Evolutionary conservation across 2,113 vertebrate genomes (phyloP).

Genomic region (Eleginops maclovinus): DNA sequence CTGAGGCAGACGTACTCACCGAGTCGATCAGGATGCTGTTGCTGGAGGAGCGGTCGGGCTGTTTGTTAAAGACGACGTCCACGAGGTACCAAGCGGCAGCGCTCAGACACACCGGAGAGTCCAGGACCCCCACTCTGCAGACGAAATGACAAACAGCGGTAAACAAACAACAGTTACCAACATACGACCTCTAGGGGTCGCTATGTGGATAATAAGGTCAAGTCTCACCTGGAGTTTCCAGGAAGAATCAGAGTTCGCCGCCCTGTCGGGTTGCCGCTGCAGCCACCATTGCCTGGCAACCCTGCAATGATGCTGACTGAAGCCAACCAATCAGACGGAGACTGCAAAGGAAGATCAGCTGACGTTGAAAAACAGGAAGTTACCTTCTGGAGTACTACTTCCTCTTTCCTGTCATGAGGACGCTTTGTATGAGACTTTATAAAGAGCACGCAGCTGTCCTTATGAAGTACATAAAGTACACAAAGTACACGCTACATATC

Average conservation of each 20-base stretch:
- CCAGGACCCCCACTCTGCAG: conserved; percentile 82
- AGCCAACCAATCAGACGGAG: conserved; percentile 86
- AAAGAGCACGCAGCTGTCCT: not conserved
- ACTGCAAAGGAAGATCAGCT: conserved; percentile 69
- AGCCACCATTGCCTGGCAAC: conserved; percentile 60
- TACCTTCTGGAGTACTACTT: not conserved
- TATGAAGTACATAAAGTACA: too few relatives aligned
- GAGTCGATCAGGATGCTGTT: conserved; percentile 89
- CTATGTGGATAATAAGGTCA: not conserved
- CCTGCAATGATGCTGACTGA: conserved; percentile 72
- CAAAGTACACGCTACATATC: too few relatives aligned
- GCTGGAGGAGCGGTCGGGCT: conserved; percentile 50
- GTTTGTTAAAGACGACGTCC: conserved; percentile 86
- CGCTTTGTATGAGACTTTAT: not conserved
- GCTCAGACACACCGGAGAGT: conserved; percentile 84
- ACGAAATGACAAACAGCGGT: not conserved
- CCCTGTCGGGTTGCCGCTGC: conserved; percentile 69
- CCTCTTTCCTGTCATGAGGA: not conserved
- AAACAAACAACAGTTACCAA: not conserved
- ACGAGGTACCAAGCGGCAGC: conserved; percentile 82
- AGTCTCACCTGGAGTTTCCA: conserved; percentile 83
- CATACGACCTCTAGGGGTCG: not conserved
- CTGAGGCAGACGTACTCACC: conserved; percentile 78
- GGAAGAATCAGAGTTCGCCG: conserved; percentile 75
- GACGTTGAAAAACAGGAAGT: not conserved